These are phyloP conservation scores for Ormyrus thymus DNA, from an alignment of 2,888 invertebrate genomes.

Conservation along the genomic window DNA sequence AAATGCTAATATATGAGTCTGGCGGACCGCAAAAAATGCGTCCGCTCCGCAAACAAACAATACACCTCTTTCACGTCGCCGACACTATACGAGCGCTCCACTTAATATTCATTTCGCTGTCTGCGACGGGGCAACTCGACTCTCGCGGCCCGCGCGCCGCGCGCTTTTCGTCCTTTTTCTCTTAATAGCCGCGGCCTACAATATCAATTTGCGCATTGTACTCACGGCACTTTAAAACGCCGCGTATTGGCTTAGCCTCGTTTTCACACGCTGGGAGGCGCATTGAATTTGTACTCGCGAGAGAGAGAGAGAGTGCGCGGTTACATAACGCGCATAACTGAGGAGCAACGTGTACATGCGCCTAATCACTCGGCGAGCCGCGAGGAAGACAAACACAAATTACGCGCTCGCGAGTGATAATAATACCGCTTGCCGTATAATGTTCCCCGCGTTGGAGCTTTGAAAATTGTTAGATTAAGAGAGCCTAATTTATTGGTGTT, in stretches of 20 bases:
- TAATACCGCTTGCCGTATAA: slow-evolving; percentile 14
- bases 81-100: no score
- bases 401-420: slow-evolving; percentile 17
- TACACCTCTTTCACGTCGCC: no score
- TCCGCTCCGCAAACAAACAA: no score
- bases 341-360: neutral
- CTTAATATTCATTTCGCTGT: no score
- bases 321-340: slow-evolving; percentile 24
- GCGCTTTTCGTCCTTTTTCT: neutral
- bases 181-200: neutral
- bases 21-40: no score
- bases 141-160: neutral
- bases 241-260: slow-evolving; percentile 40
- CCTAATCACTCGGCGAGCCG: slow-evolving; percentile 28
- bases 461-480: no score
- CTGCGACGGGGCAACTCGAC: no score
- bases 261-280: slow-evolving; percentile 43
- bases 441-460: neutral
- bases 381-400: slow-evolving; percentile 47
- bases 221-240: slow-evolving; percentile 27
- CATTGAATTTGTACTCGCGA: slow-evolving; percentile 26
- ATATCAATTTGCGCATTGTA: slow-evolving; percentile 46
- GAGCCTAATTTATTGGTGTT: no score
- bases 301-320: slow-evolving; percentile 17
- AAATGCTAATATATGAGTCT: no score